These are phyloP conservation scores for Agelastica alni DNA, from an alignment of 2,888 invertebrate genomes.

Conservation along the genomic window DNA sequence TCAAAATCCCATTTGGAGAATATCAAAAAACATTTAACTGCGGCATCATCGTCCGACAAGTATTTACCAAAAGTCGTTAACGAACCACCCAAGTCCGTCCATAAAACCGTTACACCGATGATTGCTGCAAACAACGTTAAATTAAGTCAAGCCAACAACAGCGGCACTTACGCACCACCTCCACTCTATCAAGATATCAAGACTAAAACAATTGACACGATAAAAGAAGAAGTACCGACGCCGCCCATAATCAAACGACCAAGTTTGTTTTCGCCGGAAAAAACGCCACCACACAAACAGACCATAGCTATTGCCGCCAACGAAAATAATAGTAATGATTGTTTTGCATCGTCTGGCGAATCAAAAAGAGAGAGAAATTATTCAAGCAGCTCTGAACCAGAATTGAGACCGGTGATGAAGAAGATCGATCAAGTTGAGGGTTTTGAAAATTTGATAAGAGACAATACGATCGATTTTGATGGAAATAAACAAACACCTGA, in stretches of 20 bases:
- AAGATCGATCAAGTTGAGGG: slow-evolving; percentile 67
- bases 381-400: slow-evolving; percentile 63
- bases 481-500: slow-evolving; percentile 48
- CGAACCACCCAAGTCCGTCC: slow-evolving; percentile 53
- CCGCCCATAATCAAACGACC: slow-evolving; percentile 58
- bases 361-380: slow-evolving; percentile 51
- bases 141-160: slow-evolving; percentile 19
- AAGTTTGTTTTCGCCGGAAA: slow-evolving; percentile 71
- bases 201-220: slow-evolving; percentile 23
- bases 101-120: slow-evolving; percentile 37
- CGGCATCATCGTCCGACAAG: slow-evolving; percentile 45
- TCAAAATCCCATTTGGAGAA: slow-evolving; percentile 47
- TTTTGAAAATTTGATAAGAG: slow-evolving; percentile 64
- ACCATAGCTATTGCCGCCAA: not conserved
- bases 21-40: slow-evolving; percentile 48
- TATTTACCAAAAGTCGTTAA: slow-evolving; percentile 53
- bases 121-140: slow-evolving; percentile 3
- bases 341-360: slow-evolving; percentile 39
- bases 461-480: slow-evolving; percentile 56
- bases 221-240: slow-evolving; percentile 40
- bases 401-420: slow-evolving; percentile 65
- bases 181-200: slow-evolving; percentile 11
- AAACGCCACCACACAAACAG: slow-evolving; percentile 54
- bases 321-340: slow-evolving; percentile 27
- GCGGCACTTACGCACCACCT: slow-evolving; percentile 15